Evolutionary conservation across 1,140 invertebrate species (phyloP), one percentile per base, ranked within the genome.

Genomic region (Protaetia brevitarsis): DNA sequence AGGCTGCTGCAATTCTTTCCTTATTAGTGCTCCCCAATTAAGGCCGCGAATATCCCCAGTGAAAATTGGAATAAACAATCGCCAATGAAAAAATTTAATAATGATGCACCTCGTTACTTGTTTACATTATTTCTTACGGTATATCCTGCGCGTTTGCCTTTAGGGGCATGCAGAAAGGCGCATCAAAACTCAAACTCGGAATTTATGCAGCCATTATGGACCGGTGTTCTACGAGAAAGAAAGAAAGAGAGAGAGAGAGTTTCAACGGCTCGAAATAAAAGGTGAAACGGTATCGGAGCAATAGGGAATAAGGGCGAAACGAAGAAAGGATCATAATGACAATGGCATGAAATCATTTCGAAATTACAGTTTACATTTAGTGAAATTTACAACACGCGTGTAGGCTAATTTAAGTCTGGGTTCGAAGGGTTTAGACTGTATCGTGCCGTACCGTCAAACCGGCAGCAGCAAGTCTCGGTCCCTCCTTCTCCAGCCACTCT

Each of bases 361-460:
- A 45, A 45, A 45, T 45, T 45, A 45, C 41, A 7, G 16, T 51
- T 51, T 51, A 51, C 41, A 51, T 51, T 51, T 51, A 51, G 41
- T 51, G 21, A 51, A 51, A 51, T 51, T 51, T 51, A 51, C 41
- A 51, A 7, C 41, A 10, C 16, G 41, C 26, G n/a, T n/a, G 19
- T 51, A 51, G 19, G 41, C 41, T 51, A 51, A 51, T 51, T 16
- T 51, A 51, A 51, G 26, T 51, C 11, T 51, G 19, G 41, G 26
- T 23, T 19, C 19, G 1, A 51, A n/a, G 31, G 7, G 10, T 13
- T 37, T 11, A 11, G 34, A 37, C 34, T 8, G n/a, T 37, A 37
- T 16, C 5, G 34, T 16, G 34, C 34, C 34, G 19, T 23, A 51
- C 41, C 19, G 26, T 51, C 41, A 23, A 10, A 5, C 8, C 41